Conservation (phyloP, 2,113 vertebrate genomes). For the Oenanthe melanoleuca region DNA sequence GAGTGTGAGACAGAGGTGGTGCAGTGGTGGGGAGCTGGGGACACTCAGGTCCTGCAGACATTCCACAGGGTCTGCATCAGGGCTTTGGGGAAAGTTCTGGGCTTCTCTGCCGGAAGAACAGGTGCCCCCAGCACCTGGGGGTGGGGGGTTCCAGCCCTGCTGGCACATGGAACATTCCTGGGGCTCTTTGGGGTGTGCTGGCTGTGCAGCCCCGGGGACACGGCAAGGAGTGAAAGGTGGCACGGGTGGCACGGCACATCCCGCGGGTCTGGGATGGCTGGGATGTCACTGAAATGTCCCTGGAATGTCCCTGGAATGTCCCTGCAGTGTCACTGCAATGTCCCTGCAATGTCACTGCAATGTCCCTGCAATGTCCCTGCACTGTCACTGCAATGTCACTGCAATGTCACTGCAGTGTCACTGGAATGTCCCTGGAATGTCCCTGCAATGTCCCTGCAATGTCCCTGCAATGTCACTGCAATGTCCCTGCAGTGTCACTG, state of each 20-base stretch:
- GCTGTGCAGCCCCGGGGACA: rapidly evolving
- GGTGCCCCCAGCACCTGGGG: neutral
- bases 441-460: too few species aligned
- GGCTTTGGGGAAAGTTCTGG: neutral
- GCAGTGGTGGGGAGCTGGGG: neutral
- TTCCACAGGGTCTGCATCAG: neutral
- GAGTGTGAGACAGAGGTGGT: neutral
- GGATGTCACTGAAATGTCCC: neutral
- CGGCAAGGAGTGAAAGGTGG: rapidly evolving
- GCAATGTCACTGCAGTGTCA: too few species aligned
- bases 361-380: too few species aligned
- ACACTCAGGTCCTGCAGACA: neutral
- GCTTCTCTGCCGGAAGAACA: neutral
- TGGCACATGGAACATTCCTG: rapidly evolving
- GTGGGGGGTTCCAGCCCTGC: neutral
- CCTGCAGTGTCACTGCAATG: too few species aligned
- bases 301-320: too few species aligned
- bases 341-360: too few species aligned
- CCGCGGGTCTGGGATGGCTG: neutral
- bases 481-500: too few species aligned
- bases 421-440: too few species aligned
- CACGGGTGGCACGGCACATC: neutral
- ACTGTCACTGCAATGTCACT: too few species aligned
- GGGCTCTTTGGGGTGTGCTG: neutral
- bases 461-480: too few species aligned